Evolutionary conservation across 2,888 invertebrate genomes (phyloP).

Genomic region (Ceriagrion tenellum): DNA sequence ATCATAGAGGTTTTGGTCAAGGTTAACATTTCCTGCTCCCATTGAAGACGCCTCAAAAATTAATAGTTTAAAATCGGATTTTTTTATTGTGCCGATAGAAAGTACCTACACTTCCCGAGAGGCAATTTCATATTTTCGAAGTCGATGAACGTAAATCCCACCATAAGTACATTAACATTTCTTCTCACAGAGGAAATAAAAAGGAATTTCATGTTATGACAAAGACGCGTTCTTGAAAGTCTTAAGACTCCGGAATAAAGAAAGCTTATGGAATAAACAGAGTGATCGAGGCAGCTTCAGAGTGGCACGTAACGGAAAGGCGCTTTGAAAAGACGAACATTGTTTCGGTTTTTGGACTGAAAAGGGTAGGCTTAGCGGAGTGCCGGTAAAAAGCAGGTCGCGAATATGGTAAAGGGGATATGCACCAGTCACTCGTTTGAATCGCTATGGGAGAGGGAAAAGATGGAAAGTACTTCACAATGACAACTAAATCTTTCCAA

Average conservation of each 20-base stretch:
- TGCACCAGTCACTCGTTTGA: background rate
- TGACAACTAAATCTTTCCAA: too few relatives aligned
- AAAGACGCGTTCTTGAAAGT: background rate
- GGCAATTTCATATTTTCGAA: background rate
- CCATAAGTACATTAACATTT: background rate
- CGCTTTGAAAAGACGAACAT: background rate
- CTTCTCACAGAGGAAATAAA: background rate
- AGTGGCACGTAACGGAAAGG: background rate
- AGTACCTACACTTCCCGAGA: too few relatives aligned
- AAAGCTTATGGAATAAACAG: background rate
- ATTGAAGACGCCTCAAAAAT: too few relatives aligned
- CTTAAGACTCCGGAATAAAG: background rate
- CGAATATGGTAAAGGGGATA: background rate
- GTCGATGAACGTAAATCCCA: background rate
- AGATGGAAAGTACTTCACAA: background rate
- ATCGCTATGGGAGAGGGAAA: background rate
- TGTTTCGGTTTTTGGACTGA: background rate
- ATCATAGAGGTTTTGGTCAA: too few relatives aligned
- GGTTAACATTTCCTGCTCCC: too few relatives aligned
- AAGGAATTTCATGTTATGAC: background rate
- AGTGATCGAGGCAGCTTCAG: background rate
- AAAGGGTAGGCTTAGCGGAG: background rate
- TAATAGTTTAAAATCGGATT: too few relatives aligned
- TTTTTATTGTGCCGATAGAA: too few relatives aligned
- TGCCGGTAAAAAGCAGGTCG: background rate